A percentile compares a stretch with the other conserved stretches of the same genome.
phyloP scores from a whole-genome alignment of 2,113 vertebrate species.

The Vanacampus margaritifer region DNA sequence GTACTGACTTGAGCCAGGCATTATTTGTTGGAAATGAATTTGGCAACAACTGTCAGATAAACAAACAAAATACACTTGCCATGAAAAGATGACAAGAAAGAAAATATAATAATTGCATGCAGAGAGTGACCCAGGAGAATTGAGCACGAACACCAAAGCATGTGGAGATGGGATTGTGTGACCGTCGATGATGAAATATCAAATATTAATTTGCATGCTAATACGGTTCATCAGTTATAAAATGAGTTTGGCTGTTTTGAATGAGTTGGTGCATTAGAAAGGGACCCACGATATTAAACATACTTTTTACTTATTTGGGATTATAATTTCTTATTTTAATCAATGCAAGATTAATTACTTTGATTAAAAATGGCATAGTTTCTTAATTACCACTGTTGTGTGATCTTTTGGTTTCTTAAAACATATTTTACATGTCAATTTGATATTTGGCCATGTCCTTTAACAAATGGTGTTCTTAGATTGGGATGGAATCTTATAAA shows the following conservation, averaged over 20 bases:
- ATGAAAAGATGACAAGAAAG: conserved; percentile 48
- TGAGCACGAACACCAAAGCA: conserved; percentile 9
- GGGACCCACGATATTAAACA: conserved; percentile 10
- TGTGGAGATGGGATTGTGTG: not conserved
- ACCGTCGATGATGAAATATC: conserved; percentile 3
- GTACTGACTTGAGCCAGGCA: not conserved
- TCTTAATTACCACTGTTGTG: not conserved
- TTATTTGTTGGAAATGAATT: conserved; percentile 42
- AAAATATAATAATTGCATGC: conserved; percentile 38
- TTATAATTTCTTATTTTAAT: conserved; percentile 1
- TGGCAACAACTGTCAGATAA: conserved; percentile 34
- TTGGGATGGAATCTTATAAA: too few species aligned
- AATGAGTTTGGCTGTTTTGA: conserved; percentile 14
- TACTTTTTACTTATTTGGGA: not conserved
- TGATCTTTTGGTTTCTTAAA: not conserved
- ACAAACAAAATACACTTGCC: conserved; percentile 20
- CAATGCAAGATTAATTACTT: conserved; percentile 6
- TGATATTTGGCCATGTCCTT: too few species aligned
- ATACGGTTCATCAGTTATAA: conserved; percentile 25
- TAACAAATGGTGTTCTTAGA: too few species aligned
- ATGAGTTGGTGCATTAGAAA: conserved; percentile 12
- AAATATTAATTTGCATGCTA: conserved; percentile 46
- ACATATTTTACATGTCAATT: too few species aligned
- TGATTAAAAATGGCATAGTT: not conserved
- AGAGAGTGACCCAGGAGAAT: conserved; percentile 30